Conservation (phyloP, 2,797 vertebrate species). For the Martes flavigula region DNA sequence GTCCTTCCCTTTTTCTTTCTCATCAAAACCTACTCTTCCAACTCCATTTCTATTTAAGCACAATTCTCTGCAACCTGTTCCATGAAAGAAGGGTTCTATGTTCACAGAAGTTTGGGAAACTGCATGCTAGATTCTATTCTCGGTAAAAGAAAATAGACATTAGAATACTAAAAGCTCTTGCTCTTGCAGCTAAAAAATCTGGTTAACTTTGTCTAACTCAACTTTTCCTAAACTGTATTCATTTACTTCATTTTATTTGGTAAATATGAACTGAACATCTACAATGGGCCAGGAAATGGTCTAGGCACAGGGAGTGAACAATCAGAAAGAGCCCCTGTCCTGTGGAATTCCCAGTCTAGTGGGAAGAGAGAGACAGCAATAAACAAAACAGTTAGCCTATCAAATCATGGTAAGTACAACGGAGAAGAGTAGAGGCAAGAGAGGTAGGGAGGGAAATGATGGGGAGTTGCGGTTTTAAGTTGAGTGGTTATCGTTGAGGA, state of each 20-base stretch:
- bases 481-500: not conserved
- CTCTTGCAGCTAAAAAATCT: not conserved
- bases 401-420: not conserved
- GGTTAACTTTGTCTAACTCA: not conserved
- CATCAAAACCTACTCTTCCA: not conserved
- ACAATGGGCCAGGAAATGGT: not conserved
- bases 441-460: rapidly evolving
- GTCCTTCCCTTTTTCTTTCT: not conserved
- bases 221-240: constrained; percentile 5
- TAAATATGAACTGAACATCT: not conserved
- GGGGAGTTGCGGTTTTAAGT: not conserved
- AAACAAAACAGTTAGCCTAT: not conserved
- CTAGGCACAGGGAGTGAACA: not conserved
- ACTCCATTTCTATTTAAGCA: not conserved
- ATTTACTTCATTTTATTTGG: not conserved
- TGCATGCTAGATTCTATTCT: not conserved
- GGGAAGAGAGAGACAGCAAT: not conserved
- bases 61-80: not conserved
- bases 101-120: not conserved
- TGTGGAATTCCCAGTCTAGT: not conserved
- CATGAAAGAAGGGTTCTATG: not conserved
- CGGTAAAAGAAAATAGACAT: not conserved
- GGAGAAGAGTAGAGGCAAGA: not conserved
- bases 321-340: not conserved
- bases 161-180: not conserved